Evolutionary conservation across 2,113 vertebrate species (phyloP).

Genomic region (Seriola rivoliana): DNA sequence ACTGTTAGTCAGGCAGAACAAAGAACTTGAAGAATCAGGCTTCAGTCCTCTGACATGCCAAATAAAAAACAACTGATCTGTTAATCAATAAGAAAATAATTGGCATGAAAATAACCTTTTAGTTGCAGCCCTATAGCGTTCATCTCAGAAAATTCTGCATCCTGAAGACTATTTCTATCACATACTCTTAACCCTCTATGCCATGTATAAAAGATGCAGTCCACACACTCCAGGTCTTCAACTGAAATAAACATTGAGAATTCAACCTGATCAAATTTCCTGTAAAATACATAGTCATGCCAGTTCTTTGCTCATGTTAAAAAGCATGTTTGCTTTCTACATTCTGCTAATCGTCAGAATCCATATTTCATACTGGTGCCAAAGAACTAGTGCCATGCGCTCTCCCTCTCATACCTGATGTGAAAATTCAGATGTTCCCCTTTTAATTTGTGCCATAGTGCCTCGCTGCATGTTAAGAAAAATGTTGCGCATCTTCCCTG

Average conservation of each 20-base stretch:
- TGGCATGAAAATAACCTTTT: background rate
- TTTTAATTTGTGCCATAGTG: slow-evolving; percentile 45
- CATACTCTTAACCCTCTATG: background rate
- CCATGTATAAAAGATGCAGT: background rate
- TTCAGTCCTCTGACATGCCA: background rate
- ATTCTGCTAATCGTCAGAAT: slow-evolving; percentile 14
- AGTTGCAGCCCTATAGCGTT: too few relatives aligned
- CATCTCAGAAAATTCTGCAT: too few relatives aligned
- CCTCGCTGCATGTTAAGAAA: slow-evolving; percentile 48
- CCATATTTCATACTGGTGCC: background rate
- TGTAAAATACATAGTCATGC: background rate
- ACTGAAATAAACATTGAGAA: background rate
- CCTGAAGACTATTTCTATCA: too few relatives aligned
- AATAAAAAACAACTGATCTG: background rate
- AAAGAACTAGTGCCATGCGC: background rate
- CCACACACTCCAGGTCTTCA: background rate
- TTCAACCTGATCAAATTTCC: background rate
- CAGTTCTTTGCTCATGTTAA: background rate
- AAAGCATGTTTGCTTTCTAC: background rate
- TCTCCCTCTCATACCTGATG: slow-evolving; percentile 11
- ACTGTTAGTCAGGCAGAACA: background rate
- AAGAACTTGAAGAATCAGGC: background rate
- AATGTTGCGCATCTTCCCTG: slow-evolving; percentile 46
- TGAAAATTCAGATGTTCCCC: slow-evolving; percentile 49
- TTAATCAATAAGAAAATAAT: background rate